Base-by-base conservation (phyloP, 2,888 invertebrate species). In the Uropetala carovei region DNA sequence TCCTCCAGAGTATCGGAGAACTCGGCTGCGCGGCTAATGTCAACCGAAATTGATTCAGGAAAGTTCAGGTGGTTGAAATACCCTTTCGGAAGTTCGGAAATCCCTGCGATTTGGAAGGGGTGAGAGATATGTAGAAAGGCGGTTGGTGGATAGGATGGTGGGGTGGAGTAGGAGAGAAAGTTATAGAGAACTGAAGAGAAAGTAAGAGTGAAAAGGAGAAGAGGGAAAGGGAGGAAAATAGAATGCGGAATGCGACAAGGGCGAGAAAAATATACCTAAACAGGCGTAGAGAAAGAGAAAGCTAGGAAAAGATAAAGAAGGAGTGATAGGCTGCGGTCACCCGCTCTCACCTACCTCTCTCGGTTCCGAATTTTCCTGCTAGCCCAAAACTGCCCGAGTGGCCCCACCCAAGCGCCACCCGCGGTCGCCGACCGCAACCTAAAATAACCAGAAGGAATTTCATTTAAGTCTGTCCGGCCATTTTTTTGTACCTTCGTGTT, bases 401-500 rank as follows among this genome's bases (percentile, higher is more conserved):
- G 43, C 43, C 43, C 1, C 43, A 43, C 43, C 43, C 43, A 5
- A 30, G 2, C 60, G 86, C 60, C 16, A 7, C 13, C 86, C 64
- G 89, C 64, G 64, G 89, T 89, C 64, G 9, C 22, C 27, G 59
- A 30, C 30, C 60, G n/a, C 10, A 10, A 89, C 89, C 89, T 13
- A 68, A 68, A 89, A 89, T 68, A 64, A 43, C 86, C 4, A 16
- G 8, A 8, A 86, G 59, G 86, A 89, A 68, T 89, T 64, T 68
- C 89, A 60, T 86, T 64, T 60, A 18, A 14, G 75, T 9, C 75
- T 27, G 22, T 75, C 75, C 75, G 22, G 75, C 75, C 43, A 75
- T 9, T 27, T 75, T 14, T 10, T 13, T 0, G 22, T 3, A 11
- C 22, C 22, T 22, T 75, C 27, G 64, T n/a, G 22, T 75, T 75